A percentile compares a stretch with the other conserved stretches of the same genome.
Conservation (phyloP, 2,888 invertebrate species). For the Agriopis aurantiaria region DNA sequence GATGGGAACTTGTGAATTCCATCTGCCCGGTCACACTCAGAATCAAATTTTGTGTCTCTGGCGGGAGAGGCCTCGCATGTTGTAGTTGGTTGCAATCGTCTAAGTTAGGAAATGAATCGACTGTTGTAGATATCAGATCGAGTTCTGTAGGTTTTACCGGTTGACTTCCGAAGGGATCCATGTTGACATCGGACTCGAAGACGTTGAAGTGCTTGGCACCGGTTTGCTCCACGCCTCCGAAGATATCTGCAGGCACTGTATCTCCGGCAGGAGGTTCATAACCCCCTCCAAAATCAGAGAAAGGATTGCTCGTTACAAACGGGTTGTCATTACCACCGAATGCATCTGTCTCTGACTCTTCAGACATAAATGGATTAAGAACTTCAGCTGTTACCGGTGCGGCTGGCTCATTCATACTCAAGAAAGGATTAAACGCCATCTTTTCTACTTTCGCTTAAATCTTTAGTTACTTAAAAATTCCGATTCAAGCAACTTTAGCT, state of each 20-base stretch:
- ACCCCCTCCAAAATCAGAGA: slow-evolving; percentile 85
- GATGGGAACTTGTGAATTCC: slow-evolving; percentile 94
- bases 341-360: slow-evolving; percentile 68
- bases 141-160: slow-evolving; percentile 74
- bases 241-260: slow-evolving; percentile 76
- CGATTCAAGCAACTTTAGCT: slow-evolving; percentile 91
- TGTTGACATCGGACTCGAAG: slow-evolving; percentile 50
- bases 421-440: slow-evolving; percentile 93
- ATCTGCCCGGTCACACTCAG: slow-evolving; percentile 95
- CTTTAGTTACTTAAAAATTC: slow-evolving; percentile 84
- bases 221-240: slow-evolving; percentile 70
- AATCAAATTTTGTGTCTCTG: slow-evolving; percentile 94
- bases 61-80: slow-evolving; percentile 88
- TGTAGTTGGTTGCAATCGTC: slow-evolving; percentile 57
- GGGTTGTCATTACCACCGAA: slow-evolving; percentile 88
- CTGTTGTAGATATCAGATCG: slow-evolving; percentile 67
- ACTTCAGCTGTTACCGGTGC: slow-evolving; percentile 81
- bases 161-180: slow-evolving; percentile 60
- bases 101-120: slow-evolving; percentile 58
- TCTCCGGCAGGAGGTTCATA: slow-evolving; percentile 74
- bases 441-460: slow-evolving; percentile 46
- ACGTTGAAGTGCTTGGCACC: slow-evolving; percentile 71
- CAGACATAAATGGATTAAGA: slow-evolving; percentile 89
- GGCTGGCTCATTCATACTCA: slow-evolving; percentile 90
- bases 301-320: slow-evolving; percentile 90